phyloP scores from a whole-genome alignment of 1,140 invertebrate genomes.

The Glomeris maerens region DNA sequence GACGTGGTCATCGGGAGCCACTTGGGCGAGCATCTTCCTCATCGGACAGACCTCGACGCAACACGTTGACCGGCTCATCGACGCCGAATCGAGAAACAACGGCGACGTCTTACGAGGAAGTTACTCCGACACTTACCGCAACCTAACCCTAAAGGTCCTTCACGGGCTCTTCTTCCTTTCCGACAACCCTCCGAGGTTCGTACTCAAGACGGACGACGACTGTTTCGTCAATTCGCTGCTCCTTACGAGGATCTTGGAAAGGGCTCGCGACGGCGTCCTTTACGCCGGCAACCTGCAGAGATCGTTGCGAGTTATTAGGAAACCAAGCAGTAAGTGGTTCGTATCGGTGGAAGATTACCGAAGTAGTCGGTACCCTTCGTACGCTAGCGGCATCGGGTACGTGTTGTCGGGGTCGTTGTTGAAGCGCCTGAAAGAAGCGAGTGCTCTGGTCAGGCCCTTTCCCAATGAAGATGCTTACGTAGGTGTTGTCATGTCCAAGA shows the following conservation, averaged over 20 bases:
- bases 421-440: not conserved
- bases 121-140: conserved; percentile 29
- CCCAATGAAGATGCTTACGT: conserved; percentile 16
- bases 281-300: conserved; percentile 9
- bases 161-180: conserved; percentile 19
- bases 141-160: conserved; percentile 30
- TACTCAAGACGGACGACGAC: conserved; percentile 28
- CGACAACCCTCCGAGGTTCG: not conserved
- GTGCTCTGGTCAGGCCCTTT: not conserved
- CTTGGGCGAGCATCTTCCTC: conserved; percentile 1
- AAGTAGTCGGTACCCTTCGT: conserved; percentile 5
- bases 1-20: no score
- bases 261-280: not conserved
- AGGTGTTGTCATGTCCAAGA: conserved; percentile 5
- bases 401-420: conserved; percentile 10
- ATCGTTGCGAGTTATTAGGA: conserved; percentile 6
- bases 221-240: conserved; percentile 25
- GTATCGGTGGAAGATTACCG: conserved; percentile 6
- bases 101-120: conserved; percentile 29
- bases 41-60: not conserved
- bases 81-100: not conserved
- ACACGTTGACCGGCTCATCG: not conserved
- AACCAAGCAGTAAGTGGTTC: conserved; percentile 11
- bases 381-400: conserved; percentile 13
- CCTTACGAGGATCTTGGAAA: conserved; percentile 6